Evolutionary conservation across 1,140 invertebrate genomes (phyloP), one percentile per base, ranked within the genome.

Genomic region (Drosophila repleta): DNA sequence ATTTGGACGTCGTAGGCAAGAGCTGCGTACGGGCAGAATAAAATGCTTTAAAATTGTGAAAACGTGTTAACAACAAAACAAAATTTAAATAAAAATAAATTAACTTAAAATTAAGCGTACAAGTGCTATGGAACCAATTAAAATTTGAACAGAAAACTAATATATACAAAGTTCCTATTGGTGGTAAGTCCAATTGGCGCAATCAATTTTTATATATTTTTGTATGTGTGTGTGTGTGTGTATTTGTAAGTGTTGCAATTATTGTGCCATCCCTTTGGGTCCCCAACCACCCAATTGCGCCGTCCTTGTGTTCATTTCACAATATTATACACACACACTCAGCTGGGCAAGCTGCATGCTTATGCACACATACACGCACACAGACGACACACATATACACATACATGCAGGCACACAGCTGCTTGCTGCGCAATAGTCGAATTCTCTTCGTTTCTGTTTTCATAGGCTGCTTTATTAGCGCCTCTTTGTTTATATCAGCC

Each of bases 281-380:
- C 51, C 45, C 39, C 35, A 37, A 37, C 41, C 48, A 51, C 48
- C 45, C 67, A 65, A 46, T 17, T 17, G 29, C 41, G 17, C 61
- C 57, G 82, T 87, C 82, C 82, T 87, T 87, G 83, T 78, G 66
- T 76, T 52, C 71, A 88, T 82, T 87, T 82, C 64, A 57, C 70
- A 75, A 76, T 78, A 57, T 55, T 17, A 18, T n/a, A 51, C 20
- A 20, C 26, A 52, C 49, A 55, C 11, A 32, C 15, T 53, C 24
- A 53, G 13, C 13, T 20, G 48, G 15, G 15, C 18, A 53, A 4
- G 26, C 7, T 20, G 15, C 18, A 53, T 7, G 26, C 7, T 21
- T 39, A 20, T 32, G 43, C 11, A 48, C 17, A 69, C 11, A 58
- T 32, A 56, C 37, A 21, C 48, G 24, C 29, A 32, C 48, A 60